A percentile compares a stretch with the other conserved stretches of the same genome.
Conservation (phyloP, 2,888 invertebrate genomes). For the Meta bourneti region DNA sequence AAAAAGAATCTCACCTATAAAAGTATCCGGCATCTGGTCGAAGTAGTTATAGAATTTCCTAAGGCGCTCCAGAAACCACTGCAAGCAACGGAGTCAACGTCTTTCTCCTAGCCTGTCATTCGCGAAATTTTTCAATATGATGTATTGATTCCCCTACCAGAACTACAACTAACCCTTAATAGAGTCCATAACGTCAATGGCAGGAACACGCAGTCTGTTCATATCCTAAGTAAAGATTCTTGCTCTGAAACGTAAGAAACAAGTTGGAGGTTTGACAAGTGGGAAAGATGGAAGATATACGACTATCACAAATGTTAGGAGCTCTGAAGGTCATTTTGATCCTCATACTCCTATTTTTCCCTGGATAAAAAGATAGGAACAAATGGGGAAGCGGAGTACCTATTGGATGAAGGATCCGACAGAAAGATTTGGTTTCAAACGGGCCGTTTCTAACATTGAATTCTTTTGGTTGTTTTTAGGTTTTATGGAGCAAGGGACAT, state of each 20-base stretch:
- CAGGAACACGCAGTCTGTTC: neutral
- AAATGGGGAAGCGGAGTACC: neutral
- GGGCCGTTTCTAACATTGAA: too few relatives aligned
- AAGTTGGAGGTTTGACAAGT: constrained; percentile 54
- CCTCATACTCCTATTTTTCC: constrained; percentile 15
- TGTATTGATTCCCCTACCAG: constrained; percentile 12
- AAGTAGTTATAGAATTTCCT: neutral
- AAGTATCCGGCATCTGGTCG: too few relatives aligned
- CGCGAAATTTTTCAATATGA: constrained; percentile 42
- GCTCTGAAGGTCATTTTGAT: constrained; percentile 16
- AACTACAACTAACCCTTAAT: constrained; percentile 32
- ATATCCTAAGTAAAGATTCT: constrained; percentile 41
- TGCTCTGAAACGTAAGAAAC: constrained; percentile 31
- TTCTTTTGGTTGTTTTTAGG: too few relatives aligned
- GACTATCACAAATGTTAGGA: constrained; percentile 40
- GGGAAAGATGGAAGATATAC: constrained; percentile 30
- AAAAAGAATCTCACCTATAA: too few relatives aligned
- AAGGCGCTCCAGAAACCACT: neutral
- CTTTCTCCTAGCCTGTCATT: constrained; percentile 34
- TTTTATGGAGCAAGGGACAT: too few relatives aligned
- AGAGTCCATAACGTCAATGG: constrained; percentile 47
- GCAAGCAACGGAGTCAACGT: constrained; percentile 11
- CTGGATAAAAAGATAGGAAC: neutral
- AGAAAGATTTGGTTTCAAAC: too few relatives aligned
- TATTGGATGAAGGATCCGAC: too few relatives aligned